Evolutionary conservation across 2,888 invertebrate genomes (phyloP).

Genomic region (Teinopalpus imperialis): DNA sequence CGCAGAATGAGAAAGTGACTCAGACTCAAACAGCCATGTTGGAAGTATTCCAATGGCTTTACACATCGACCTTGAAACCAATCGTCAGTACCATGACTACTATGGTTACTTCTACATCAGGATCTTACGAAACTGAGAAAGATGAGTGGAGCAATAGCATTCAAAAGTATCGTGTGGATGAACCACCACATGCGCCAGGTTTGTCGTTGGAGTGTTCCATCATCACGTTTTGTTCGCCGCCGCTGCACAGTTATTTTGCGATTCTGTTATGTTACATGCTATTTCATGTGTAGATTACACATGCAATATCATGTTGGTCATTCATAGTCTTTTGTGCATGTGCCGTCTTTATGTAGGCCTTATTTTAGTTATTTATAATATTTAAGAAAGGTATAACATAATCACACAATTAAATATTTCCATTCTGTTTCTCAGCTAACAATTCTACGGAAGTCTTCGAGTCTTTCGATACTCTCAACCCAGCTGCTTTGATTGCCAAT

Average conservation of each 20-base stretch:
- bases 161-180: constrained; percentile 77
- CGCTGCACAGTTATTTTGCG: constrained; percentile 72
- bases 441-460: constrained; percentile 76
- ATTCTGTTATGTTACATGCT: constrained; percentile 46
- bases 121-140: constrained; percentile 60
- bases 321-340: constrained; percentile 34
- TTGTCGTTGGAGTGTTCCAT: constrained; percentile 75
- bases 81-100: constrained; percentile 66
- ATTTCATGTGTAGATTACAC: constrained; percentile 38
- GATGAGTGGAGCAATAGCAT: constrained; percentile 76
- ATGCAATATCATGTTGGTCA: constrained; percentile 28
- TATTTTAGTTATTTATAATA: constrained; percentile 3
- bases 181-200: constrained; percentile 79
- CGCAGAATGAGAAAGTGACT: constrained; percentile 71
- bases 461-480: constrained; percentile 81
- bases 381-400: neutral
- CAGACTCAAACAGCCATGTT: constrained; percentile 76
- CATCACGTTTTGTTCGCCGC: constrained; percentile 57
- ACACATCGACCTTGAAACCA: constrained; percentile 73
- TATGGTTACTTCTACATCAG: constrained; percentile 54
- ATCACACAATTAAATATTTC: no score
- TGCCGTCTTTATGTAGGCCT: constrained; percentile 24
- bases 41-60: constrained; percentile 78
- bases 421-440: constrained; percentile 54
- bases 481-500: constrained; percentile 82